These are phyloP conservation scores for Pollenia griseotomentosa DNA, from an alignment of 2,888 invertebrate genomes.

Conservation along the genomic window DNA sequence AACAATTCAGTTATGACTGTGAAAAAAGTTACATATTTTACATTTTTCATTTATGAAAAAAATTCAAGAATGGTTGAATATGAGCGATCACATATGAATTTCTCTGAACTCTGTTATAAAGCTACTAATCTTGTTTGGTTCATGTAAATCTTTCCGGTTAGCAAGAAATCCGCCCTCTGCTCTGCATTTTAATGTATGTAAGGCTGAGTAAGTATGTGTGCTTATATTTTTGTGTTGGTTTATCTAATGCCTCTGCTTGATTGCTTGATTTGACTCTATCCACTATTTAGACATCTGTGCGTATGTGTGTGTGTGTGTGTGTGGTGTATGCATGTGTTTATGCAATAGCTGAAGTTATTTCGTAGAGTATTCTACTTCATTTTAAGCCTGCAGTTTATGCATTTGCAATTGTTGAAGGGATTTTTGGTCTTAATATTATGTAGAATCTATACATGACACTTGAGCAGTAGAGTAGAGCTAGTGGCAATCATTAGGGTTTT, in stretches of 20 bases:
- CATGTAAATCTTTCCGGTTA: neutral
- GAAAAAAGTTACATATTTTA: too few species aligned
- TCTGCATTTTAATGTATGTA: neutral
- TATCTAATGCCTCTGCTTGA: conserved; percentile 33
- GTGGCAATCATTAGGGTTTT: conserved; percentile 55
- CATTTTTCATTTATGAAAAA: too few species aligned
- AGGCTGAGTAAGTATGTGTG: neutral
- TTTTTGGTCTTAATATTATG: conserved; percentile 12
- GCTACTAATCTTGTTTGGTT: too few species aligned
- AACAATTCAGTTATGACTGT: too few species aligned
- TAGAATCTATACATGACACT: conserved; percentile 49
- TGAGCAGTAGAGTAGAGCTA: conserved; percentile 12
- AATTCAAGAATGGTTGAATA: too few species aligned
- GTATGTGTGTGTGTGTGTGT: neutral
- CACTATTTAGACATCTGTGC: neutral
- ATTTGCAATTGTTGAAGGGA: neutral
- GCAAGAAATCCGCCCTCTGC: neutral
- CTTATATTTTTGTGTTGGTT: conserved; percentile 14
- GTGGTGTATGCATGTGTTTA: neutral
- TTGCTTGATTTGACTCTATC: conserved; percentile 23
- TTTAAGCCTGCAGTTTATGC: neutral
- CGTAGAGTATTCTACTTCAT: conserved; percentile 30
- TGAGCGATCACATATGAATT: too few species aligned
- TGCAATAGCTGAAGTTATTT: conserved; percentile 4
- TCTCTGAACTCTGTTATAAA: too few species aligned